These are phyloP conservation scores for Peromyscus attwateri DNA, from an alignment of 2,797 vertebrate species.

Conservation along the genomic window DNA sequence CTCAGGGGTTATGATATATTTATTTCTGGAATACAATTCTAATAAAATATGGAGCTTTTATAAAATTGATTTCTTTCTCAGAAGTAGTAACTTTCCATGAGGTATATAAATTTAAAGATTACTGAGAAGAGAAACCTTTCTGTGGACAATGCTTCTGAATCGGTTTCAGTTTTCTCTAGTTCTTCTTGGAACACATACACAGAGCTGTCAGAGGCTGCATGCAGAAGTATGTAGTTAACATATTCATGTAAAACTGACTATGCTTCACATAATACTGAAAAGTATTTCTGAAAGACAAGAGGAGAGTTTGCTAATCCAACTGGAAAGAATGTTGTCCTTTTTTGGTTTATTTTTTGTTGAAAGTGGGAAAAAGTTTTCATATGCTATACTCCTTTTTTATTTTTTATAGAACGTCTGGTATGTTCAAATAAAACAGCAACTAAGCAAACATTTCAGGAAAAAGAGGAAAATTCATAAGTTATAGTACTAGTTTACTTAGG, in stretches of 20 bases:
- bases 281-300: not conserved
- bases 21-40: constrained; percentile 19
- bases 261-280: not conserved
- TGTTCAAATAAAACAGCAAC: not conserved
- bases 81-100: not conserved
- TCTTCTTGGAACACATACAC: not conserved
- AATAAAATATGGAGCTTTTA: constrained; percentile 14
- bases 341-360: not conserved
- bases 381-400: not conserved
- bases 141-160: not conserved
- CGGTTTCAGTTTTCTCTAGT: not conserved
- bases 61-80: constrained; percentile 26
- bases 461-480: not conserved
- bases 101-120: not conserved
- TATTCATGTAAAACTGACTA: not conserved
- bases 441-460: not conserved
- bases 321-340: not conserved
- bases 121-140: not conserved
- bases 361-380: not conserved
- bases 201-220: not conserved
- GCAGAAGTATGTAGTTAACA: not conserved
- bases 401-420: not conserved
- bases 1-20: not conserved
- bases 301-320: not conserved
- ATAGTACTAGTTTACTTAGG: not conserved